These are phyloP conservation scores for Drosophila dives DNA, from an alignment of 2,888 invertebrate species.

Conservation along the genomic window DNA sequence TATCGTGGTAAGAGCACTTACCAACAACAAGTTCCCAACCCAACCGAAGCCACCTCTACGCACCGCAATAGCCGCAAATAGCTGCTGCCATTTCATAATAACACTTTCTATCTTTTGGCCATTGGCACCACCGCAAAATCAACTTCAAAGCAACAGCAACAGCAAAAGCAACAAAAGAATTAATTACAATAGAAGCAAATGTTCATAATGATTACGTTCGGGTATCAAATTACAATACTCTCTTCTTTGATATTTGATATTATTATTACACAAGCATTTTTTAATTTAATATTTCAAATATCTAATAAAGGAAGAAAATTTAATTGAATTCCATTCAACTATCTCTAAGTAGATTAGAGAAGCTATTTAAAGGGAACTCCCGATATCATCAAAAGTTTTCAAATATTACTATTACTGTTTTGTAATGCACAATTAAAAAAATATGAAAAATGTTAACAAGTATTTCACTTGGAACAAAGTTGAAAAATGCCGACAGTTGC, in stretches of 20 bases:
- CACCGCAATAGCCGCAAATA: slow-evolving; percentile 13
- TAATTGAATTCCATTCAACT: not conserved
- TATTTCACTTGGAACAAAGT: not conserved
- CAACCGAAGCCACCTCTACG: slow-evolving; percentile 12
- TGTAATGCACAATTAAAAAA: not conserved
- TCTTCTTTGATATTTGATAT: not conserved
- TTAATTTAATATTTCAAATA: not conserved
- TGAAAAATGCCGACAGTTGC: not conserved
- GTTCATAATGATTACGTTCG: slow-evolving; percentile 9
- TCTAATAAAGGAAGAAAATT: not conserved
- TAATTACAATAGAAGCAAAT: slow-evolving; percentile 27
- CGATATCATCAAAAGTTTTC: not conserved
- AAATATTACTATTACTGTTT: not conserved
- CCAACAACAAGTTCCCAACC: not conserved
- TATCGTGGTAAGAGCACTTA: slow-evolving; percentile 21
- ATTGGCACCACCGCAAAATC: slow-evolving; percentile 21
- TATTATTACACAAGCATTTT: not conserved
- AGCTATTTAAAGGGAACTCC: not conserved
- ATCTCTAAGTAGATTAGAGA: not conserved
- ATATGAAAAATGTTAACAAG: not conserved
- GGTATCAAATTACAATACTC: not conserved
- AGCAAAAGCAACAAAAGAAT: slow-evolving; percentile 10
- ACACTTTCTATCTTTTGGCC: slow-evolving; percentile 10
- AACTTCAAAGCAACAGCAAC: slow-evolving; percentile 42
- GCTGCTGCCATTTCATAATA: slow-evolving; percentile 14